Base-by-base conservation (phyloP, 1,140 invertebrate genomes). In the Gryllus bimaculatus region DNA sequence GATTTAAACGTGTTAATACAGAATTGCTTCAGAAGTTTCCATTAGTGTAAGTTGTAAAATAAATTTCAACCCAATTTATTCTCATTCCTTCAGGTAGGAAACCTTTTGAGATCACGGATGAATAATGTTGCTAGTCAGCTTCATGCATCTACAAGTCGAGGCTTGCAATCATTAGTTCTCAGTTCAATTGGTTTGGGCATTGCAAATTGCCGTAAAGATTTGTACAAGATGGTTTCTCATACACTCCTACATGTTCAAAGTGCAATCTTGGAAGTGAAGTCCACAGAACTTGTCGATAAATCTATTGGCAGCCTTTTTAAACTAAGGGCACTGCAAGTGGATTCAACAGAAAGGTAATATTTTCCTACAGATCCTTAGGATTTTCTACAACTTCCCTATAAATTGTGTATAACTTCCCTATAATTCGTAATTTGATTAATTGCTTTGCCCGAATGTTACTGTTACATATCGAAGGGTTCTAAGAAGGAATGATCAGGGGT, bases 61-160 rank as follows among this genome's bases (percentile, higher is more conserved):
- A 39, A 39, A 39, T 39, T 39, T 39, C 26, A 39, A 39, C 5
- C 26, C 5, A 39, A 39, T 39, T 39, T 39, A 39, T 39, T 39
- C 1, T 5, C 26, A 39, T 73, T 78, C 18, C 78, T 47, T 47
- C 81, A 88, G 88, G 85, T 93, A 0, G 88, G 86, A 78, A 83
- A 88, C 78, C 85, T 93, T 78, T 83, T 93, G 6, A 86, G 83
- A 76, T 91, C 92, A 0, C 88, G 90, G 73, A 91, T 94, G 88
- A 92, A 94, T 82, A 87, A 89, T 77, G 92, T 91, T 75, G 81
- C 89, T 20, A 94, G 93, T 81, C 90, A 89, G 79, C 84, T 95
- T 81, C 86, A 89, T 79, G 82, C 88, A 8, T 87, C 84, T 82
- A 87, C 84, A 84, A 90, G 86, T 84, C 89, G 82, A 78, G 90